Evolutionary conservation across 2,113 vertebrate species (phyloP), one percentile per base, ranked within the genome.

Genomic region (Lipophrys pholis): DNA sequence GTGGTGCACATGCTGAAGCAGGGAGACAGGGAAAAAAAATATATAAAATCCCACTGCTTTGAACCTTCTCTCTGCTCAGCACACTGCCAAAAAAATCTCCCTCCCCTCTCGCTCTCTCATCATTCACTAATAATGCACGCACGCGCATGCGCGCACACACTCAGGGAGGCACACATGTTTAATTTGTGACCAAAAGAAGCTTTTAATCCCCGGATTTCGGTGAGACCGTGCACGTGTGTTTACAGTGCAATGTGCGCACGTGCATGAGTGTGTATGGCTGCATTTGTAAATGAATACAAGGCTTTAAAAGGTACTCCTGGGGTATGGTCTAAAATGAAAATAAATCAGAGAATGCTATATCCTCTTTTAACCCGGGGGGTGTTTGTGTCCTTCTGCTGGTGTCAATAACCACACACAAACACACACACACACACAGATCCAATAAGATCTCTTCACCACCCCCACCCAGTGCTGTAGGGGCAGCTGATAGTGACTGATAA

Each of bases 401-500:
- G 77, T 89, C 83, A 79, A 80, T 85, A 81, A 77, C 56, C 11
- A 21, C 63, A 55, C 46, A 73, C 51, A 76, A 63, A 75, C 59
- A 61, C 61, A 53, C 65, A 59, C 53, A 46, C 80, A 57, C 79
- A 45, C 53, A 60, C 52, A 57, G 36, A 72, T 56, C 65, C 67
- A 81, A 74, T 64, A 78, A 74, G 61, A 63, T 46, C 55, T 21
- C 61, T 54, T 46, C 54, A 39, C 45, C 5, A 6, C 48, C 21
- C 51, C 5, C 53, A 8, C 17, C 15, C 1, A 12, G 14, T 52
- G 59, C 71, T 56, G 15, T 4, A 4, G 75, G 85, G 69, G 10
- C 57, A 56, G 60, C 83, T 87, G 87, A 88, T 86, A 54, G 76
- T 82, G 84, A 86, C 78, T 83, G 89, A 91, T 91, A 84, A 71